phyloP scores from a whole-genome alignment of 1,140 invertebrate species.

The Mercenaria mercenaria region DNA sequence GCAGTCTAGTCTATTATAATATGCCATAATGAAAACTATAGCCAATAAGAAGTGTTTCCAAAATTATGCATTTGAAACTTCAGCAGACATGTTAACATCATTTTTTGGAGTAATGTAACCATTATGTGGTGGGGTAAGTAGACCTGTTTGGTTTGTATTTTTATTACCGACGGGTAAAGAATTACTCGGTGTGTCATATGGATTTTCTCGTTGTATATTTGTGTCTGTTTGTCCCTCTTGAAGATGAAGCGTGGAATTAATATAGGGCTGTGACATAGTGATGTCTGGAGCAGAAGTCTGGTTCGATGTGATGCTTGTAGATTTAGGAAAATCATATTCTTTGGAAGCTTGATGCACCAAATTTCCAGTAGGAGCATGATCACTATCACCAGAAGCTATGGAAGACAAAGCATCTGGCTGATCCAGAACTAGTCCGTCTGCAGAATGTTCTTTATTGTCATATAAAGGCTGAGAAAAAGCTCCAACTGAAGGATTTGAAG shows the following conservation, averaged over 20 bases:
- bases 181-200: neutral
- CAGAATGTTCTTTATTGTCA: constrained; percentile 5
- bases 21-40: too few species aligned
- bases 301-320: neutral
- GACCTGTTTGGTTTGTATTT: neutral
- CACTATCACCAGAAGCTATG: constrained; percentile 2
- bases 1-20: too few species aligned
- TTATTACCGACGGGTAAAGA: neutral
- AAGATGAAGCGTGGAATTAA: neutral
- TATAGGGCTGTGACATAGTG: neutral
- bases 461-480: neutral
- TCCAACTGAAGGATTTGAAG: neutral
- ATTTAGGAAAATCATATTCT: constrained; percentile 26
- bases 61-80: too few species aligned
- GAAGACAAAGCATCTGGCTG: neutral
- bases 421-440: neutral
- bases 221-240: neutral
- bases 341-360: neutral
- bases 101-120: neutral
- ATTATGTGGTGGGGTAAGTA: neutral
- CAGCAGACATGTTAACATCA: too few species aligned
- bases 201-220: neutral
- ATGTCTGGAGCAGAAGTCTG: neutral
- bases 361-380: neutral
- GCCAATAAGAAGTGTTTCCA: too few species aligned